Base-by-base conservation (phyloP, 2,113 vertebrate species). In the Eurypyga helias region DNA sequence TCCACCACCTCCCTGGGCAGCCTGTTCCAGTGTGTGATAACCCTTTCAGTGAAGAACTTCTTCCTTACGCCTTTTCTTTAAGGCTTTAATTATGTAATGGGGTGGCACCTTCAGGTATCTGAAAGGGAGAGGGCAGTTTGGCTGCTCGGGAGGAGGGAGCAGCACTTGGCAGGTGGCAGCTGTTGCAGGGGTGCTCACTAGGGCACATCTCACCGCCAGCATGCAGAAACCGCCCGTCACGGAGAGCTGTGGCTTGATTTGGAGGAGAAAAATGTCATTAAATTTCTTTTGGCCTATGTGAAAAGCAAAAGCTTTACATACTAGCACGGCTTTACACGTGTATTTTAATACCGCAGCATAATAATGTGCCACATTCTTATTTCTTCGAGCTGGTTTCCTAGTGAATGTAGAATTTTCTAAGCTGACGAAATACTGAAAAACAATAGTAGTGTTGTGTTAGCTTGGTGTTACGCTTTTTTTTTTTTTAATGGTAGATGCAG, bases 131-230 rank as follows among this genome's bases (percentile, higher is more conserved):
- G n/a, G 36, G 28, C 36, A 18, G 28, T 46, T 51, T n/a, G 36
- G 11, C 43, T 31, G 1, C 48, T 80, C 52, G 46, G 48, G 55
- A 72, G 29, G 48, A 54, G 10, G 17, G 54, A 65, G 45, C 43
- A 60, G n/a, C 13, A 33, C 17, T 45, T 57, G 48, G 51, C 26
- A 55, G 54, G 72, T 48, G 71, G 38, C 66, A 28, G 24, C 18
- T 43, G 0, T 18, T 65, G 9, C 79, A 13, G 51, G 28, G 18
- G 2, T n/a, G 15, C 2, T 2, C 7, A 3, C 8, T 34, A 3
- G 8, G 26, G 29, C 6, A 4, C 2, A 2, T 69, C 26, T 78
- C 41, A 25, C 28, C 58, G 71, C 33, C 13, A 54, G 34, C 31
- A 10, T 12, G n/a, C 64, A 57, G 38, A 80, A 91, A 41, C 19